Evolutionary conservation across 1,140 invertebrate species (phyloP).

Genomic region (Drosophila punjabiensis): DNA sequence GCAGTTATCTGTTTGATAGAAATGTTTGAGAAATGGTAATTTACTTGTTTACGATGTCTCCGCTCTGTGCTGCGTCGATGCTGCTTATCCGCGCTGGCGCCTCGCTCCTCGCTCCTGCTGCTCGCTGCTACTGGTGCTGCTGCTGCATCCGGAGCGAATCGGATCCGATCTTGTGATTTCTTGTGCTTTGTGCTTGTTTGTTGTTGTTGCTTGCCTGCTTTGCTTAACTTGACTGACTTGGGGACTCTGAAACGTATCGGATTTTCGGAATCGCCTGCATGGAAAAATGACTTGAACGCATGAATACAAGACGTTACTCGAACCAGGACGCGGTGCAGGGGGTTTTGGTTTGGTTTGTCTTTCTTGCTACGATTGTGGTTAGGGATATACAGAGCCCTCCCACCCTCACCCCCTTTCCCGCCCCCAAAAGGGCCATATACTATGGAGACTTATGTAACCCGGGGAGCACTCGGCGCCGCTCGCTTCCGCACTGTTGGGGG

Average conservation of each 20-base stretch:
- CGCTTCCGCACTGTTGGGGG: constrained; percentile 1
- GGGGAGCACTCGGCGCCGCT: constrained; percentile 12
- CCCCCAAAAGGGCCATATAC: constrained; percentile 1
- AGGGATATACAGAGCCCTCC: constrained; percentile 35
- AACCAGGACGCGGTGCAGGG: constrained; percentile 76
- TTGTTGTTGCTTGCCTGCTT: constrained; percentile 32
- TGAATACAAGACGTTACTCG: constrained; percentile 84
- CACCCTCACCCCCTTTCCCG: background rate
- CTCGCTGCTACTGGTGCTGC: background rate
- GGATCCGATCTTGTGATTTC: constrained; percentile 22
- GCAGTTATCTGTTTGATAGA: constrained; percentile 56
- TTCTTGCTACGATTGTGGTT: constrained; percentile 67
- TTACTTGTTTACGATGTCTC: constrained; percentile 75
- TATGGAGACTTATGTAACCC: constrained; percentile 42
- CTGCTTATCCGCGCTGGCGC: constrained; percentile 6
- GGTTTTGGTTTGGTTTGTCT: constrained; percentile 49
- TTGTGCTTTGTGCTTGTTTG: constrained; percentile 32
- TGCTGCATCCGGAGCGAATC: constrained; percentile 14
- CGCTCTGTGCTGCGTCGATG: constrained; percentile 1
- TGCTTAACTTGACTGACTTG: constrained; percentile 56
- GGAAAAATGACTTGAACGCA: constrained; percentile 85
- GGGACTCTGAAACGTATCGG: constrained; percentile 77
- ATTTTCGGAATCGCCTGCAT: constrained; percentile 77
- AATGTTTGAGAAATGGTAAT: constrained; percentile 67
- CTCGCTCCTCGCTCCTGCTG: constrained; percentile 25